Base-by-base conservation (phyloP, 2,113 vertebrate species). In the Anoplopoma fimbria region DNA sequence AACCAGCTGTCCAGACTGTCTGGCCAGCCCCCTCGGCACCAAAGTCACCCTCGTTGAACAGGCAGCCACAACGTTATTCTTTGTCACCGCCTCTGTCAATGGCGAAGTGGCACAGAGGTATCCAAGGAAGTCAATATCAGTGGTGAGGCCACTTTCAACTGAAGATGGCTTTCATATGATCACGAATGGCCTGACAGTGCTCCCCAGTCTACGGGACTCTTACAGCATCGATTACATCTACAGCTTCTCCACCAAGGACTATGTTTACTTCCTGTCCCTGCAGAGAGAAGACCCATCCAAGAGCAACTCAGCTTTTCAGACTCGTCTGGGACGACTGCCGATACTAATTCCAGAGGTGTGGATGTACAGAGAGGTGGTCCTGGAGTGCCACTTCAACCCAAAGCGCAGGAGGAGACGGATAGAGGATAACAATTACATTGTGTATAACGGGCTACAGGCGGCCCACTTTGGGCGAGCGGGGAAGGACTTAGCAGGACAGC, bases 11-110 rank as follows among this genome's bases (percentile, higher is more conserved):
- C 94, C 94, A 0, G 97, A 98, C 84, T 99, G 98, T 29, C 86
- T 99, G 69, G 97, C 96, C 77, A 99, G 98, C 84, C 96, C 97
- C 1, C 87, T 98, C 67, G 97, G 97, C 34, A 98, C 97, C 14
- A 95, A 90, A 13, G 95, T 96, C 75, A 95, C 92, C 0, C 92
- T 97, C 15, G 92, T 97, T 6, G 94, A 93, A 23, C 87, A 93
- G 4, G 87, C 47, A 1, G 85, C 81, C 0, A 89, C 92, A 0
- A 89, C 94, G 0, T 88, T 90, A 23, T 97, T 99, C 74, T 99
- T 97, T 42, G 94, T 96, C 0, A 97, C 96, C 3, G 95, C 96
- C 9, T 95, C 96, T 1, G 40, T 99, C 36, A 93, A 97, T 81
- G 82, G 89, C 10, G 88, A 70, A 0, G 88, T 98, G 86, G 91